Evolutionary conservation across 2,113 vertebrate species (phyloP).

Genomic region (Sander vitreus): DNA sequence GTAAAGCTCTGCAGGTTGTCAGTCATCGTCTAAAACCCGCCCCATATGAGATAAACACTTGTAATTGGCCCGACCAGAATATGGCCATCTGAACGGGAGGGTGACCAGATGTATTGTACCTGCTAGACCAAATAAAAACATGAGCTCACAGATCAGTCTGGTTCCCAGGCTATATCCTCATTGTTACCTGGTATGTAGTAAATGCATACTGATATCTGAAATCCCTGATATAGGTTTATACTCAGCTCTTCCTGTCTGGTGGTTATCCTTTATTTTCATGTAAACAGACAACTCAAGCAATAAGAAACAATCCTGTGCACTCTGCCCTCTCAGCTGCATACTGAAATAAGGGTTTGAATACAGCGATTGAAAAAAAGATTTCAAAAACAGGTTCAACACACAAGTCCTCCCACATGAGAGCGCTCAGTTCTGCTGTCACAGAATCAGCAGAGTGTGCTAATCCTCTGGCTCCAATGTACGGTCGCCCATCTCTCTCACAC

Average conservation of each 20-base stretch:
- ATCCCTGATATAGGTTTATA: background rate
- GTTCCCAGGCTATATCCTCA: no score
- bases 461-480: background rate
- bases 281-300: slow-evolving; percentile 9
- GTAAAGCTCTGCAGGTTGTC: no score
- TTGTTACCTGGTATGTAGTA: no score
- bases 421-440: background rate
- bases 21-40: no score
- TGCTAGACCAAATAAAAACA: no score
- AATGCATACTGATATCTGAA: background rate
- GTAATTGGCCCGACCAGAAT: no score
- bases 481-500: background rate
- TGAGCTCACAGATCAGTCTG: no score
- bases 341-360: background rate
- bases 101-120: no score
- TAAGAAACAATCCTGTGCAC: background rate
- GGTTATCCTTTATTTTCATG: slow-evolving; percentile 11
- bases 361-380: slow-evolving; percentile 23
- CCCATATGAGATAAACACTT: no score
- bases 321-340: background rate
- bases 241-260: background rate
- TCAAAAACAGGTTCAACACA: slow-evolving; percentile 5
- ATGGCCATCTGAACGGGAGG: no score
- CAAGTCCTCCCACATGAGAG: slow-evolving; percentile 15
- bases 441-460: slow-evolving; percentile 1